Evolutionary conservation across 2,113 vertebrate species (phyloP), one percentile per base, ranked within the genome.

Genomic region (Neogale vison): DNA sequence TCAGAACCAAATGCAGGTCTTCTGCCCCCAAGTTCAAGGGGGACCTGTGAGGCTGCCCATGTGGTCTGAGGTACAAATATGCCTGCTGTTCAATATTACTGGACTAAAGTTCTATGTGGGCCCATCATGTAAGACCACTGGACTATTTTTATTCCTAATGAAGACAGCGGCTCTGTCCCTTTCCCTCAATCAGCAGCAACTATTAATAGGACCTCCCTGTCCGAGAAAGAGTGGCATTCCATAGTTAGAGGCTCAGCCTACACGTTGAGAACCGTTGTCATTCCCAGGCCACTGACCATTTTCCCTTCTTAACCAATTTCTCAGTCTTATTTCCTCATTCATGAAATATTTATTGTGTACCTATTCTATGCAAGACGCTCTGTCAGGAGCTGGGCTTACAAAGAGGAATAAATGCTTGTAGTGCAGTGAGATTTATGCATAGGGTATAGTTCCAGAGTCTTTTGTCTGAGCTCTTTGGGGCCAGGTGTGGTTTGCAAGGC

Each of bases 121-220:
- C 69, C 69, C 94, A 65, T 86, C 91, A 18, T 84, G 45, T 84
- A 95, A 97, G 83, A 96, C 93, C 90, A 85, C 87, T 93, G 87
- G 81, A 93, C 96, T 98, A 96, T 98, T 97, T 97, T 97, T 98
- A 90, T 95, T 98, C 76, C 57, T 31, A 81, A 57, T 72, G 87
- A 97, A 92, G 74, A 71, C 65, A 97, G 36, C 69, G 72, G 47
- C 71, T 97, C 80, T 91, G 87, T 85, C 95, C 55, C 79, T 96
- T 96, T 80, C 69, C 83, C 29, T 91, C 86, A 86, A 17, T 97
- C 91, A 97, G 82, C 96, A 93, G 86, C 57, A 69, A 88, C 93
- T 98, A 97, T 97, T 97, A 97, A 95, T 97, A 97, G 96, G 89
- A 13, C 47, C 50, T 83, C 87, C 81, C 47, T 61, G 81, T 83